phyloP scores from a whole-genome alignment of 2,888 invertebrate species.

The Ptycholaimellus sp. region DNA sequence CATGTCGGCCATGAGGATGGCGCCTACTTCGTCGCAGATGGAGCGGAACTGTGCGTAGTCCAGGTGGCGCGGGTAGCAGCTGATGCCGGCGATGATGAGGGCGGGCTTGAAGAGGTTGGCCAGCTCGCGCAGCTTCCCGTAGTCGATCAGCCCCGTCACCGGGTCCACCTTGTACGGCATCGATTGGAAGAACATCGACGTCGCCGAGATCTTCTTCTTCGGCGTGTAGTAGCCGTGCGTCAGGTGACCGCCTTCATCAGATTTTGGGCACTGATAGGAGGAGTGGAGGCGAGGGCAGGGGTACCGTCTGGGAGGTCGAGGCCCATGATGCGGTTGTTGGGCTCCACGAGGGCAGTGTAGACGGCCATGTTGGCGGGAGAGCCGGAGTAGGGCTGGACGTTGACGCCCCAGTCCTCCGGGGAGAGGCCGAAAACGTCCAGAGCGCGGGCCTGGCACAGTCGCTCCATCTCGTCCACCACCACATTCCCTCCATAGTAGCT shows the following conservation, averaged over 20 bases:
- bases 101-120: conserved; percentile 69
- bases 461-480: conserved; percentile 72
- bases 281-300: too few species aligned
- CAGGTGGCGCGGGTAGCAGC: conserved; percentile 70
- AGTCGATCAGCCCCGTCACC: conserved; percentile 64
- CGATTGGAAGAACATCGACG: conserved; percentile 88
- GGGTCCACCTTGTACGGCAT: conserved; percentile 73
- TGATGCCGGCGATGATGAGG: conserved; percentile 72
- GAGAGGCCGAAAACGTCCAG: conserved; percentile 55
- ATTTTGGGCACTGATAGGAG: too few species aligned
- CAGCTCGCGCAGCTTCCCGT: conserved; percentile 54
- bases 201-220: conserved; percentile 72
- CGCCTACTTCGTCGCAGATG: conserved; percentile 48
- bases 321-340: conserved; percentile 81
- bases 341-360: conserved; percentile 50
- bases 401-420: conserved; percentile 75
- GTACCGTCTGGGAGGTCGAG: conserved; percentile 78
- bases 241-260: conserved; percentile 76
- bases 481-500: conserved; percentile 96
- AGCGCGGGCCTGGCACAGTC: conserved; percentile 60
- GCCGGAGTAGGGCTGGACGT: conserved; percentile 86
- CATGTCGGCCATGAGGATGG: conserved; percentile 78
- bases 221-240: conserved; percentile 45
- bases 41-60: conserved; percentile 68
- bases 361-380: conserved; percentile 91